These are phyloP conservation scores for Plebejus melissa DNA, from an alignment of 2,888 invertebrate species.

Conservation along the genomic window DNA sequence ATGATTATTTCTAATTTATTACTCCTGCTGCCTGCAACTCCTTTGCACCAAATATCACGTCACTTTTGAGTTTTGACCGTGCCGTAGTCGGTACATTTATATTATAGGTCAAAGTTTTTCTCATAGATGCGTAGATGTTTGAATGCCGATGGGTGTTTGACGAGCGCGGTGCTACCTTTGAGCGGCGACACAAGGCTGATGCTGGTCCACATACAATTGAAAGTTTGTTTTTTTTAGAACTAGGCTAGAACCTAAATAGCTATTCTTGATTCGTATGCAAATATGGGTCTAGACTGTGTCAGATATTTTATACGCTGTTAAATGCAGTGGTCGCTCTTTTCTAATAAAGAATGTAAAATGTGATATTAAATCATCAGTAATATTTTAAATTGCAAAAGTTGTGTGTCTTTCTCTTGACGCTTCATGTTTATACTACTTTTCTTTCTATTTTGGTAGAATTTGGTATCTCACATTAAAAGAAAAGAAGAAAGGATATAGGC, in stretches of 20 bases:
- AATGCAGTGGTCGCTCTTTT: too few species aligned
- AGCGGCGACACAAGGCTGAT: neutral
- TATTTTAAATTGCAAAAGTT: too few species aligned
- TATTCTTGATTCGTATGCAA: neutral
- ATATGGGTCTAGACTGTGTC: neutral
- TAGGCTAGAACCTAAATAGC: neutral
- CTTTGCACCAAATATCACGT: too few species aligned
- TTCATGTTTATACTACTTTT: too few species aligned
- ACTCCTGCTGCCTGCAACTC: too few species aligned
- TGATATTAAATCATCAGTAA: too few species aligned
- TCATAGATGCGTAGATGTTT: neutral
- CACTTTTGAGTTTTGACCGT: neutral
- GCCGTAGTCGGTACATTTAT: neutral
- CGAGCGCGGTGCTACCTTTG: neutral
- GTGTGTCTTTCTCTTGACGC: too few species aligned
- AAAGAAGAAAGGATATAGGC: too few species aligned
- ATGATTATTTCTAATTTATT: too few species aligned
- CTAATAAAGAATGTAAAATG: too few species aligned
- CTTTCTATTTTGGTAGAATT: too few species aligned
- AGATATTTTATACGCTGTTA: neutral
- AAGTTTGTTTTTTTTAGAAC: neutral
- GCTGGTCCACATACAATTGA: neutral
- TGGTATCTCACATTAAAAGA: too few species aligned
- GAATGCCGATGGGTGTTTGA: conserved; percentile 6
- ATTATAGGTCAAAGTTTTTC: neutral